phyloP scores from a whole-genome alignment of 2,113 vertebrate genomes.

The Paraplagusia blochii region DNA sequence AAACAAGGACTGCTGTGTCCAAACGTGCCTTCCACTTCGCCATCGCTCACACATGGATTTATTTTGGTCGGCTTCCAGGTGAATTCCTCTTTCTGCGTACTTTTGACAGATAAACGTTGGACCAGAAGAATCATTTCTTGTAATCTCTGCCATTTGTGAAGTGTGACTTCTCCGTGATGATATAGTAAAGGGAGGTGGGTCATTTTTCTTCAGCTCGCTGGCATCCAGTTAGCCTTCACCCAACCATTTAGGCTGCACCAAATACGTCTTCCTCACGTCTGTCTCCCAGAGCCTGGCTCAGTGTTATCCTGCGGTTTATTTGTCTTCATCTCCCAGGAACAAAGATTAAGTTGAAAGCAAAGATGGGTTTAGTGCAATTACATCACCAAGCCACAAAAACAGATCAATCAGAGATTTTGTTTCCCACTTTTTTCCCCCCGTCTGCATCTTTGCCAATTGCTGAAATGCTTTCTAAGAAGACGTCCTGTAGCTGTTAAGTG shows the following conservation, averaged over 20 bases:
- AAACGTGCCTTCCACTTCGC: conserved; percentile 30
- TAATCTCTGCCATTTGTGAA: conserved; percentile 18
- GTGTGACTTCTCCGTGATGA: conserved; percentile 33
- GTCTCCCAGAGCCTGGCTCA: conserved; percentile 39
- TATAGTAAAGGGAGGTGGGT: conserved; percentile 14
- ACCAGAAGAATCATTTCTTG: conserved; percentile 24
- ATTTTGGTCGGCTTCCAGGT: conserved; percentile 33
- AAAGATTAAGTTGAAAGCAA: conserved; percentile 41
- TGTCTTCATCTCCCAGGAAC: conserved; percentile 54
- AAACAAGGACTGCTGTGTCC: conserved; percentile 47
- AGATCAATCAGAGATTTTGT: conserved; percentile 39
- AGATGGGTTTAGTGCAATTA: conserved; percentile 38
- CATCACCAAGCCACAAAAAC: conserved; percentile 50
- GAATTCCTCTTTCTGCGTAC: conserved; percentile 12
- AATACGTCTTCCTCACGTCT: conserved; percentile 16
- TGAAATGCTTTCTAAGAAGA: conserved; percentile 4
- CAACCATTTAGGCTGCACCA: conserved; percentile 1
- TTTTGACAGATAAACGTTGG: conserved; percentile 25
- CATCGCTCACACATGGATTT: conserved; percentile 37
- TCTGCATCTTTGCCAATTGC: neutral
- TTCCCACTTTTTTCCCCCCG: conserved; percentile 7
- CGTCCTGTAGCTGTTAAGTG: conserved; percentile 3
- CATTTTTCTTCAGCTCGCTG: conserved; percentile 43
- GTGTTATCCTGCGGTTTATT: conserved; percentile 50
- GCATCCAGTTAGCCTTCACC: conserved; percentile 30